Percentiles rank a stretch among this genome's conserved stretches.
These are phyloP conservation scores for Ceyx margarethae DNA, from an alignment of 2,113 vertebrate species.

Conservation along the genomic window DNA sequence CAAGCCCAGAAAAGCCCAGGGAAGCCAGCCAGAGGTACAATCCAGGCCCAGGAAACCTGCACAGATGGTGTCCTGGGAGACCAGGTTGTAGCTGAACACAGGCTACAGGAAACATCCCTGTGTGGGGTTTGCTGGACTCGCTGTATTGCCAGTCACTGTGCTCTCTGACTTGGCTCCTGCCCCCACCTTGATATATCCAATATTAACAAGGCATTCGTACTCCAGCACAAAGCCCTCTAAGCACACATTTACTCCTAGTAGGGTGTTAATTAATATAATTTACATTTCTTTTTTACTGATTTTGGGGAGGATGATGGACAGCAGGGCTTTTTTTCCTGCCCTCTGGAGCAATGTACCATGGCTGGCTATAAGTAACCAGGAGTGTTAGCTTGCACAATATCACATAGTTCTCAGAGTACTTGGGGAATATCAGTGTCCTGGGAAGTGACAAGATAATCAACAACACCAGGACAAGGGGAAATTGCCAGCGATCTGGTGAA, in stretches of 20 bases:
- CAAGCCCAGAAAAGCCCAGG: not conserved
- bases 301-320: not conserved
- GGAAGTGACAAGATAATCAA: not conserved
- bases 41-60: not conserved
- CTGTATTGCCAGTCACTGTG: conserved; percentile 18
- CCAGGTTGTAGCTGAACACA: not conserved
- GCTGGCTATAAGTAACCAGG: not conserved
- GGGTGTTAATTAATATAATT: conserved; percentile 33
- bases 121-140: not conserved
- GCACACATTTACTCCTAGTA: conserved; percentile 33
- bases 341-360: not conserved
- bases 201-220: conserved; percentile 55
- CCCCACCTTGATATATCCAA: conserved; percentile 37
- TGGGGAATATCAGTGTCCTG: not conserved
- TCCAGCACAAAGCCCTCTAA: conserved; percentile 8
- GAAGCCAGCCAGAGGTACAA: not conserved
- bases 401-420: not conserved
- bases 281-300: not conserved
- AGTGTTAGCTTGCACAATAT: not conserved
- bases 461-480: not conserved
- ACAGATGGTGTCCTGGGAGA: conserved; percentile 28
- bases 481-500: not conserved
- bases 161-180: not conserved
- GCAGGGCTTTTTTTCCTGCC: not conserved
- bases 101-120: not conserved